A percentile compares a stretch with the other conserved stretches of the same genome.
Conservation (phyloP, 2,113 vertebrate genomes). For the Ptychochromis oligacanthus region DNA sequence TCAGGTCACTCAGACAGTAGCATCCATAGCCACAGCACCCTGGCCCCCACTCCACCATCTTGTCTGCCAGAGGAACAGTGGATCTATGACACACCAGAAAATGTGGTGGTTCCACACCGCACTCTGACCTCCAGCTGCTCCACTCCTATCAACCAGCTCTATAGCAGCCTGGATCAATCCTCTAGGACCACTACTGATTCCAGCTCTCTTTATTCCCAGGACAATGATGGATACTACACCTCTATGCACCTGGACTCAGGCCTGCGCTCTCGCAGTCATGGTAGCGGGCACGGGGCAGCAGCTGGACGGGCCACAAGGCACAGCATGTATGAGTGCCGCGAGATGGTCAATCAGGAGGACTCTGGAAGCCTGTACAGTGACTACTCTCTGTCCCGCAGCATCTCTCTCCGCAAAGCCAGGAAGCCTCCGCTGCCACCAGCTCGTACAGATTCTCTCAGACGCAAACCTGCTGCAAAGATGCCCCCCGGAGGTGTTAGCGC, state of each 20-base stretch:
- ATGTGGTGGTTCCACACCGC: conserved; percentile 74
- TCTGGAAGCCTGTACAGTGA: conserved; percentile 79
- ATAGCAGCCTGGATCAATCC: conserved; percentile 86
- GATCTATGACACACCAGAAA: conserved; percentile 82
- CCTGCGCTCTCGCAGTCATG: conserved; percentile 77
- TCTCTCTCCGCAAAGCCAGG: conserved; percentile 93
- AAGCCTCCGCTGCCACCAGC: conserved; percentile 92
- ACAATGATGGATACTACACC: conserved; percentile 86
- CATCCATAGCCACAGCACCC: conserved; percentile 72
- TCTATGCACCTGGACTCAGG: conserved; percentile 84
- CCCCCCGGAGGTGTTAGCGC: conserved; percentile 61
- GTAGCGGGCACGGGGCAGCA: conserved; percentile 63
- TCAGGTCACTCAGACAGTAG: conserved; percentile 81
- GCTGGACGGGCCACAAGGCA: conserved; percentile 83
- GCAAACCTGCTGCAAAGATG: conserved; percentile 84
- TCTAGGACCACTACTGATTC: conserved; percentile 84
- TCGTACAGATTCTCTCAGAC: conserved; percentile 92
- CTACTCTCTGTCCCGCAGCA: conserved; percentile 86
- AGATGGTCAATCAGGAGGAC: conserved; percentile 79
- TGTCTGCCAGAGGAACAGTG: conserved; percentile 80
- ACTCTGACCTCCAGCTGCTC: conserved; percentile 82
- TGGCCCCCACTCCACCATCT: conserved; percentile 62
- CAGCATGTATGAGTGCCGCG: conserved; percentile 87
- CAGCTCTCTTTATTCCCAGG: conserved; percentile 87
- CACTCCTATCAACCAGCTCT: conserved; percentile 86